Base-by-base conservation (phyloP, 1,140 invertebrate species). In the Mycetomoellerius zeteki region DNA sequence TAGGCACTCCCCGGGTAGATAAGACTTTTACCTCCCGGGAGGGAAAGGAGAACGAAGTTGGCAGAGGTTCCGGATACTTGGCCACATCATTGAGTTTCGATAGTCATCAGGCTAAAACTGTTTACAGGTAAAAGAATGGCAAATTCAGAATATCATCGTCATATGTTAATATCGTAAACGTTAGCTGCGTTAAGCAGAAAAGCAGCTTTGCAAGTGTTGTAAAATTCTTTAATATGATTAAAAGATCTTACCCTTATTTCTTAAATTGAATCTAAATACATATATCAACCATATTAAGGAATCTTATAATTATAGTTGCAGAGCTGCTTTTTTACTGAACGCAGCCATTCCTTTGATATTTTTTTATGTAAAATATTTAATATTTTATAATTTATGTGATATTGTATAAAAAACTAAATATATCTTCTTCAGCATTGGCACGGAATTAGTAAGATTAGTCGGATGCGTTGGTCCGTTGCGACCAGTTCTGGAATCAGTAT, bases 401-500 rank as follows among this genome's bases (percentile, higher is more conserved):
- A 72, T 72, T 72, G 1, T 54, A 54, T n/a, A 50, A n/a, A 54
- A 27, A 19, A 56, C 19, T 24, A 27, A 37, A 27, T 76, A 72
- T 69, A 2, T 65, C 4, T 85, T 91, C 96, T 95, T 50, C 94
- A 99, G 98, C 94, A 98, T 98, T 93, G 98, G 98, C 12, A 98
- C 98, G 30, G 98, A 99, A 93, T 94, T 99, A 76, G 97, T 99
- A 0, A 96, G 98, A 47, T 95, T 99, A 47, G 98, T 99, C 4
- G 98, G 98, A 0, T 97, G 97, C 77, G 97, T 98, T 33, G 97
- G 97, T 1, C 97, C 97, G 12, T 95, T 99, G 75, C 96, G 98
- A 21, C 98, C 98, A 19, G 98, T 99, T 56, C 94, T 99, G 80
- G 98, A 99, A 93, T 98, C 98, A 0, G 96, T 99, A 2, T 99